Base-by-base conservation (phyloP, 1,140 invertebrate species). In the Phenacoccus solenopsis region DNA sequence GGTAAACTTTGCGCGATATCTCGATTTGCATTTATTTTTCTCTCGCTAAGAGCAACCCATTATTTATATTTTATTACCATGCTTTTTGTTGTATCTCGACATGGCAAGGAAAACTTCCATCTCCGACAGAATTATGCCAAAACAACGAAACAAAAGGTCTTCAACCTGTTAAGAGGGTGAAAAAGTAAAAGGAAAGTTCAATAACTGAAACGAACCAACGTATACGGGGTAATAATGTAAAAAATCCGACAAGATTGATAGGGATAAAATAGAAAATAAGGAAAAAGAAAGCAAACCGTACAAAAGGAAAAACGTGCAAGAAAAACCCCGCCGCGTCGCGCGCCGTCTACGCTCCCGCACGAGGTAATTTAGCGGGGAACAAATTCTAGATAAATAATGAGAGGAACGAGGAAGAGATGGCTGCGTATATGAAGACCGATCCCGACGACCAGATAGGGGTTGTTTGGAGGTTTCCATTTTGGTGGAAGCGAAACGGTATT, bases 401-500 rank as follows among this genome's bases (percentile, higher is more conserved):
- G 59, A 25, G 59, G 16, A 64, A 64, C 22, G 59, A 25, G 59
- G 16, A 64, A 64, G 59, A 64, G 20, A 64, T 24, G 59, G 21
- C 59, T 64, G 59, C 20, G 12, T 64, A 10, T 27, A 64, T 27
- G 22, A 64, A 64, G 25, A 64, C 21, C 59, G 59, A 64, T 49
- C 20, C 38, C 30, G 20, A n/a, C 38, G 38, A 49, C 38, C 38
- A 49, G 16, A 49, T 49, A 49, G 38, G 59, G 59, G 59, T 64
- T 64, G 59, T 64, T 64, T 64, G 59, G 59, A 64, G 59, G 59
- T 64, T 64, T 64, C 59, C 59, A 64, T 64, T 64, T 64, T 64
- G 21, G 21, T 24, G 22, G 59, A 27, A 16, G 25, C 59, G 59
- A 27, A 49, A n/a, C 38, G 20, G 12, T n/a, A 49, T 49, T 49